Evolutionary conservation across 2,113 vertebrate species (phyloP), one percentile per base, ranked within the genome.

Genomic region (Microcebus ravelobensis): DNA sequence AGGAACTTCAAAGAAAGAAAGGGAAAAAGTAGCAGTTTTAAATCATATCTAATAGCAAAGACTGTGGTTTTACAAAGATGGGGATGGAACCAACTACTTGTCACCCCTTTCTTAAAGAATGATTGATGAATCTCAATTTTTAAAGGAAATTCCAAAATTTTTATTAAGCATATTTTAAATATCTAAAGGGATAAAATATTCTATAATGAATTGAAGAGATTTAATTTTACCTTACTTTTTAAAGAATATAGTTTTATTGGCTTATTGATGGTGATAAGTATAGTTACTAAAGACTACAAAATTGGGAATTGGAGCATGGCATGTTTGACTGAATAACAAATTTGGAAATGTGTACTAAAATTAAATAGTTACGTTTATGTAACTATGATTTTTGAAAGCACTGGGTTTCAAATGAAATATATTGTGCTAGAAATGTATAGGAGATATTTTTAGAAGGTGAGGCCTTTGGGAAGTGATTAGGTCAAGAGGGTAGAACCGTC

Each of bases 171-270:
- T 21, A 90, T 89, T 93, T 95, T 29, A 91, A 67, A 83, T 34
- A 36, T 73, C 42, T 89, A 36, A 84, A 91, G 6, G 39, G 15
- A 76, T 76, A 94, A 73, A 50, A 57, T 55, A 90, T 81, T 93
- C 20, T 70, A 65, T 8, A 55, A 57, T 91, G 21, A 76, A 55
- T 88, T 15, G 57, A 34, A 17, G 36, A 91, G 6, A n/a, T 55
- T 83, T 85, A 59, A 45, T 87, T 91, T 84, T 96, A 52, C 15
- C 17, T 39, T 74, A 77, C 63, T 71, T 76, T 96, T 93, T 65
- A 76, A 84, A 65, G 45, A 86, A 63, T 77, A 76, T 29, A 27
- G 20, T 48, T 82, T 71, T 34, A 11, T 31, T 67, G 21, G 18
- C 59, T 81, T 65, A 36, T 94, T 20, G 63, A n/a, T 57, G 83